A percentile compares a stretch with the other conserved stretches of the same genome.
These are phyloP conservation scores for Arctia plantaginis DNA, from an alignment of 2,888 invertebrate species.

Conservation along the genomic window DNA sequence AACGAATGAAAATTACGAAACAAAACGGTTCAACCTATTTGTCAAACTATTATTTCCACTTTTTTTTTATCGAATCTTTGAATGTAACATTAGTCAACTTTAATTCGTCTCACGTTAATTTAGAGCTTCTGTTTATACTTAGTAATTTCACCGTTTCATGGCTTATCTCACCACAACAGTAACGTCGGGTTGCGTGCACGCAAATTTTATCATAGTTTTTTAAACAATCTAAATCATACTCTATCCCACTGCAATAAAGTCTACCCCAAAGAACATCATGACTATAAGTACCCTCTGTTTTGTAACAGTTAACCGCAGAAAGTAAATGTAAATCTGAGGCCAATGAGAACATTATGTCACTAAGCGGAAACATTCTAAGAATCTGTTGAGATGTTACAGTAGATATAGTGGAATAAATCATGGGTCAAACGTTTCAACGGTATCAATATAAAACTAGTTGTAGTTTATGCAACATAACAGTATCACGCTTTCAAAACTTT, in stretches of 20 bases:
- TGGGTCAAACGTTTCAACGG: conserved; percentile 37
- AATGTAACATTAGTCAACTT: conserved; percentile 42
- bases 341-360: conserved; percentile 66
- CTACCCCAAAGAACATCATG: conserved; percentile 6
- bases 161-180: conserved; percentile 60
- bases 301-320: conserved; percentile 70
- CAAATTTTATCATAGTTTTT: conserved; percentile 74
- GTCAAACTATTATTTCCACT: not conserved
- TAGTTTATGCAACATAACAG: conserved; percentile 59
- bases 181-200: conserved; percentile 62
- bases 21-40: not conserved
- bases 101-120: conserved; percentile 37
- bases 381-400: conserved; percentile 41
- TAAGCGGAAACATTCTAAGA: conserved; percentile 56
- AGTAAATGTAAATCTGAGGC: conserved; percentile 70
- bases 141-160: conserved; percentile 59
- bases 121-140: conserved; percentile 43
- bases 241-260: conserved; percentile 35
- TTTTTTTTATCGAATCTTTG: conserved; percentile 26
- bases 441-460: conserved; percentile 35
- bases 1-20: not conserved
- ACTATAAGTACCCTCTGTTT: conserved; percentile 53
- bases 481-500: conserved; percentile 72
- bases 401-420: conserved; percentile 39
- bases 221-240: conserved; percentile 42